phyloP scores from a whole-genome alignment of 2,797 vertebrate genomes.

The Hybognathus amarus region DNA sequence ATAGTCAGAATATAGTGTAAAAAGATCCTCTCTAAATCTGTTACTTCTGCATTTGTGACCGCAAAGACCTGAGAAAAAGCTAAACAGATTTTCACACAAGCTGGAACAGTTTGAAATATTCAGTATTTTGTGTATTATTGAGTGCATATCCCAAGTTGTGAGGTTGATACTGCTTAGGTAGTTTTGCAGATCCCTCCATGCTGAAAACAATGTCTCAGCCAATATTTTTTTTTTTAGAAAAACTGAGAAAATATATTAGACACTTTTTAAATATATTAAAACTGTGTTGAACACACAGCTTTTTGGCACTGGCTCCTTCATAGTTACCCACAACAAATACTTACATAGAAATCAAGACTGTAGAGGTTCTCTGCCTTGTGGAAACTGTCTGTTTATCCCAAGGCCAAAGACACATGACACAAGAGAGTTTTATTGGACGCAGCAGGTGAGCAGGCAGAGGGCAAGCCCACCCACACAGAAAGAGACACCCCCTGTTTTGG shows the following conservation, averaged over 20 bases:
- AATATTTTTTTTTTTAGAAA: background rate
- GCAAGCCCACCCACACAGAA: conserved; percentile 56
- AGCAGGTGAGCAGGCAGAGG: conserved; percentile 60
- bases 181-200: background rate
- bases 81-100: conserved; percentile 16
- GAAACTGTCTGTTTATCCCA: conserved; percentile 45
- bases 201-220: background rate
- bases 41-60: conserved; percentile 21
- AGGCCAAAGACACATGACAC: conserved; percentile 44
- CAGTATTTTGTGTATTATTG: conserved; percentile 10
- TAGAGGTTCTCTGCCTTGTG: conserved; percentile 14
- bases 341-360: conserved; percentile 11
- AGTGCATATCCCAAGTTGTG: background rate
- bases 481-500: conserved; percentile 54
- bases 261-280: conserved; percentile 1
- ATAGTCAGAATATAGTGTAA: conserved; percentile 23
- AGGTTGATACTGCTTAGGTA: background rate
- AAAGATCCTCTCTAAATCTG: conserved; percentile 20
- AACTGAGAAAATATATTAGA: background rate
- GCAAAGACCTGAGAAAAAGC: conserved; percentile 10
- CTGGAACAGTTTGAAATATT: conserved; percentile 27
- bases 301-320: background rate
- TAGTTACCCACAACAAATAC: background rate
- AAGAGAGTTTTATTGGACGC: conserved; percentile 53
- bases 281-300: background rate